phyloP scores from a whole-genome alignment of 2,113 vertebrate species.

The Alligator sinensis region DNA sequence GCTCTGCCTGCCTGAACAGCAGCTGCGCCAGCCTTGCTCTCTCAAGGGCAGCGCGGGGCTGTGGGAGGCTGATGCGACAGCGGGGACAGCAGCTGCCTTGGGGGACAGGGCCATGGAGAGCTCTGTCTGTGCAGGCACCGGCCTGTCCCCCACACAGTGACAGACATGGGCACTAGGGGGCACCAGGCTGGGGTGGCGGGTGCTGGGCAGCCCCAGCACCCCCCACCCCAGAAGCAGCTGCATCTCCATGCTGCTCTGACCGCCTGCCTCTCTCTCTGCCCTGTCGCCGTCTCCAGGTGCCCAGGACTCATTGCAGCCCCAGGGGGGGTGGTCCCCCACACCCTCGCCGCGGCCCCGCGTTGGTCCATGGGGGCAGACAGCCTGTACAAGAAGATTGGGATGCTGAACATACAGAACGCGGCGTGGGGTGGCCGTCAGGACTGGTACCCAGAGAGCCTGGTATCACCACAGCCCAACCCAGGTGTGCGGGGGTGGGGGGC shows the following conservation, averaged over 20 bases:
- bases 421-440: conserved; percentile 85
- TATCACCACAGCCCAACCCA: conserved; percentile 78
- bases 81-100: background rate
- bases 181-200: too few relatives aligned
- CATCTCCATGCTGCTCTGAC: background rate
- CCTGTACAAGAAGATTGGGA: conserved; percentile 88
- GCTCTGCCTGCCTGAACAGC: background rate
- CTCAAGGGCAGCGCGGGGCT: background rate
- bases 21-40: background rate
- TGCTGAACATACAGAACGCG: conserved; percentile 87
- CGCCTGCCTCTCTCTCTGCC: background rate
- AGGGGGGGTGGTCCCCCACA: background rate
- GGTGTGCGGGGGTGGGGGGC: background rate
- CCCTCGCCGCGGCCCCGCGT: background rate
- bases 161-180: too few relatives aligned
- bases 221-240: background rate
- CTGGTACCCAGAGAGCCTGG: conserved; percentile 85
- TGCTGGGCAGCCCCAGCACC: background rate
- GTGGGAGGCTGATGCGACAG: background rate
- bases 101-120: too few relatives aligned
- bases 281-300: background rate
- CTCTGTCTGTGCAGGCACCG: too few relatives aligned
- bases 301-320: background rate
- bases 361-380: conserved; percentile 63
- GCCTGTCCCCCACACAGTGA: too few relatives aligned